Percentiles rank a stretch among this genome's conserved stretches.
Conservation (phyloP, 2,113 vertebrate genomes). For the Macroglossus sobrinus region DNA sequence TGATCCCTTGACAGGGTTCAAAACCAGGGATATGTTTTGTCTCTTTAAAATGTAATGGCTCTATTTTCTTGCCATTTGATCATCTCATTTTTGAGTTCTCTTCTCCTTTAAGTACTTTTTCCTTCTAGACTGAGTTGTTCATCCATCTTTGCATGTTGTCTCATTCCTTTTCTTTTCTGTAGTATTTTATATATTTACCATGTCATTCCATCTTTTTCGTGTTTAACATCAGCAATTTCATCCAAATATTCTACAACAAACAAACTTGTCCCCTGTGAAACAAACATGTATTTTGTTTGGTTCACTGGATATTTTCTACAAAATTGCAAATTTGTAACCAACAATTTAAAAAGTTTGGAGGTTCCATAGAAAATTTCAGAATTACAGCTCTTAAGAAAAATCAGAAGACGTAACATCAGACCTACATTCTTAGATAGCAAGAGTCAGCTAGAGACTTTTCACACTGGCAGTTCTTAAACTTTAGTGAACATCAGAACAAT, state of each 20-base stretch:
- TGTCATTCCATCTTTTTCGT: not conserved
- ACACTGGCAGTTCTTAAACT: not conserved
- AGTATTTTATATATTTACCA: not conserved
- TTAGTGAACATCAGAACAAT: not conserved
- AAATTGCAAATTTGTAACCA: not conserved
- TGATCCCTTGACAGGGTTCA: not conserved
- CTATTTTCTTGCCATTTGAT: not conserved
- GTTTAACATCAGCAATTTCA: not conserved
- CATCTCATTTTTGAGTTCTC: not conserved
- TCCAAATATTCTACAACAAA: not conserved
- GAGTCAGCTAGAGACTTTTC: not conserved
- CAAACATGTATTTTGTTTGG: not conserved
- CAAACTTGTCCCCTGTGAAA: not conserved
- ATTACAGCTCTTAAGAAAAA: not conserved
- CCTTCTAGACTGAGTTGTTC: not conserved
- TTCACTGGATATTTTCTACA: not conserved
- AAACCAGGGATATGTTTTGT: rapidly evolving
- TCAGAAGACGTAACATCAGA: not conserved
- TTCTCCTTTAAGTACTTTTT: not conserved
- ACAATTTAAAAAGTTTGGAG: not conserved
- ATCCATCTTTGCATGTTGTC: not conserved
- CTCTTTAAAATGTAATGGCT: not conserved
- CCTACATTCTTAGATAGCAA: not conserved
- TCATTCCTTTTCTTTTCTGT: not conserved
- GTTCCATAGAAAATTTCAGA: not conserved